A percentile compares a stretch with the other conserved stretches of the same genome.
phyloP scores from a whole-genome alignment of 2,797 vertebrate genomes.

The Artibeus lituratus region DNA sequence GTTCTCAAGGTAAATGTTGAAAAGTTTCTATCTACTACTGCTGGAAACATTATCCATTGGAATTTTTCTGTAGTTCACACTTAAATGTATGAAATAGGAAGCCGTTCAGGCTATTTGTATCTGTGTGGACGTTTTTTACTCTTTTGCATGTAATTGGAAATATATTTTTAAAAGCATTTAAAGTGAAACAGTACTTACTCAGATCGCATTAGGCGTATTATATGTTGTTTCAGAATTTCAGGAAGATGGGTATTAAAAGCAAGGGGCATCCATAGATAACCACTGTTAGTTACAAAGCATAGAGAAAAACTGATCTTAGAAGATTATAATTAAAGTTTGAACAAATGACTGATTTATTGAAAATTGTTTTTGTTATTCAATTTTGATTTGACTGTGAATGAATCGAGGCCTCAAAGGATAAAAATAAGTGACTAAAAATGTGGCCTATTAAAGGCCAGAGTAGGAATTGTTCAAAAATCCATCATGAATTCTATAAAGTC shows the following conservation, averaged over 20 bases:
- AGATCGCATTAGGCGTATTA: background rate
- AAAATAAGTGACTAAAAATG: background rate
- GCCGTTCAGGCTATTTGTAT: background rate
- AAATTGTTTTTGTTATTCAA: background rate
- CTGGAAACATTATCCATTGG: background rate
- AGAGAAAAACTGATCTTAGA: background rate
- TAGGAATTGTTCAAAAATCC: background rate
- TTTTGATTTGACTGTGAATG: background rate
- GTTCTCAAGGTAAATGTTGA: background rate
- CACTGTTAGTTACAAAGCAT: background rate
- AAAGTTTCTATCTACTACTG: background rate
- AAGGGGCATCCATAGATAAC: background rate
- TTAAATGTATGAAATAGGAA: background rate
- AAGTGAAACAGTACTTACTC: background rate
- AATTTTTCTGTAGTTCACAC: background rate
- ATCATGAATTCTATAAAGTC: background rate
- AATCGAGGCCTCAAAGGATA: background rate
- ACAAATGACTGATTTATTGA: background rate
- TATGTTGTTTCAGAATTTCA: background rate
- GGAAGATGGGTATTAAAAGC: background rate
- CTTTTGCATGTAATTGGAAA: background rate
- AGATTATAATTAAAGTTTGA: background rate
- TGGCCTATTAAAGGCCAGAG: background rate
- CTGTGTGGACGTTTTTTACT: background rate
- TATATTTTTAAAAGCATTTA: background rate